Base-by-base conservation (phyloP, 2,888 invertebrate species). In the Agapostemon virescens region DNA sequence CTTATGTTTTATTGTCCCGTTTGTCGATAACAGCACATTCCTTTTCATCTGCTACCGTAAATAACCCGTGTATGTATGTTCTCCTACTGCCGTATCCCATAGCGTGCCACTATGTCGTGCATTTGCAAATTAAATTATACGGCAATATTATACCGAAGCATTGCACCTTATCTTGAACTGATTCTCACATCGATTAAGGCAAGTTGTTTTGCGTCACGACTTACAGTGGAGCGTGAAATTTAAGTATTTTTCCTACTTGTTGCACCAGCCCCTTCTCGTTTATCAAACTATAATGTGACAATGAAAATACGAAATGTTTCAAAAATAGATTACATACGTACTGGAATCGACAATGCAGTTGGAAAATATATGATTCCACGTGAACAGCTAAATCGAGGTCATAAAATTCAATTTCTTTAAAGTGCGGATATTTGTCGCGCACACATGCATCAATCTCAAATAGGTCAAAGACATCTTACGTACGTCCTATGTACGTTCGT, bases 11-110 rank as follows among this genome's bases (percentile, higher is more conserved):
- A 82, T 84, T 74, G 78, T 52, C 20, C 69, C 64, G 69, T 26
- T 38, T 83, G 78, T 84, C 81, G 79, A 79, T 78, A 86, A 79
- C 76, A 74, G 49, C 71, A 55, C 83, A 83, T 83, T 84, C 79
- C 78, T 66, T 81, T 80, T 67, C 70, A 36, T 68, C 74, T 72
- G 73, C 70, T 71, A 74, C 76, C 74, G 75, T 71, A 77, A 77
- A 75, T 73, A 70, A 81, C 38, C 74, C 33, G 33, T 23, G 33
- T 23, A 11, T 52, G 49, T 9, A n/a, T 69, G 66, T 69, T 67
- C 72, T 49, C 36, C 9, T 23, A 17, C 38, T 69, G 9, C 9
- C 38, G 69, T 78, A 69, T 78, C 66, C 69, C 52, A 61, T 71
- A 55, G 58, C 77, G 63, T 45, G 64, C 69, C 73, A 69, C 72